Base-by-base conservation (phyloP, 2,888 invertebrate genomes). In the Oeneis ivallda region DNA sequence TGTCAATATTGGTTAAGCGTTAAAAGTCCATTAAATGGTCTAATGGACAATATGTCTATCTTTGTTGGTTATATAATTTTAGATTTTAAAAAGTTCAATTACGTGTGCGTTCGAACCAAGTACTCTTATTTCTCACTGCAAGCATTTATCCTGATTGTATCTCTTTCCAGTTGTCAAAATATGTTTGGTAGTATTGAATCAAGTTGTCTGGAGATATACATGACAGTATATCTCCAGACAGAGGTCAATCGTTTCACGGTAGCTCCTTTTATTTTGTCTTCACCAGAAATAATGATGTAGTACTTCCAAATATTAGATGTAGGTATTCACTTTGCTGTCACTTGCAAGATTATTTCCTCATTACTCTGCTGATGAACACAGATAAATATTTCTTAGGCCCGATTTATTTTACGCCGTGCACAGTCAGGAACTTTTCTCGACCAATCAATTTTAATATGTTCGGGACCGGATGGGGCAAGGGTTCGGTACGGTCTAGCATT, bases 251-350 rank as follows among this genome's bases (percentile, higher is more conserved):
- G 75, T 57, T 66, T 60, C 52, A 50, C 65, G 65, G 75, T 78
- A 73, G 79, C 77, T 82, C 85, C 82, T 43, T 45, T 45, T 43
- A 32, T 41, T 52, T 61, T 34, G 49, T 11, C 87, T 87, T 88
- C 88, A 88, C 83, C 86, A 89, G 86, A 87, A 5, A 49, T 43
- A 13, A 43, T 13, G 4, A 8, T 8, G 87, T 87, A 88, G 84
- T 83, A 81, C 83, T 84, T 82, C 80, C 80, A 76, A 75, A 77
- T 84, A 80, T 81, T 88, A 87, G 87, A 81, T 77, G 73, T 73
- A 77, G 75, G 77, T 86, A 83, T n/a, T n/a, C n/a, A n/a, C 85
- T 84, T 81, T 81, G 52, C 56, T 80, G 82, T 78, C 75, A 77
- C 75, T 75, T 70, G 73, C 75, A n/a, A 75, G 77, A 74, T 72